phyloP scores from a whole-genome alignment of 2,113 vertebrate genomes.

The Limnothrissa miodon region DNA sequence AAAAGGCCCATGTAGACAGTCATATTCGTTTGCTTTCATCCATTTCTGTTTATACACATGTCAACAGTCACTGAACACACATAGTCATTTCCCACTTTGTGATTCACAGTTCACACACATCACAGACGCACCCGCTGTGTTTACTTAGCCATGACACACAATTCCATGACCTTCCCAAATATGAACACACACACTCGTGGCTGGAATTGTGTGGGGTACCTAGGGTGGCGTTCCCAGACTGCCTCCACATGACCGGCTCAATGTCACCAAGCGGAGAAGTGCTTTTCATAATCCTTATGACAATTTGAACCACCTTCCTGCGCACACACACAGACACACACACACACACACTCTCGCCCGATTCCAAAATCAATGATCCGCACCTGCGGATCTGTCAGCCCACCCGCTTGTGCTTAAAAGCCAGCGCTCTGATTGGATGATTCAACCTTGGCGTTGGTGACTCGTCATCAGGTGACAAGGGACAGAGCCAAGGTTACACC shows the following conservation, averaged over 20 bases:
- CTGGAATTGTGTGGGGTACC: no score
- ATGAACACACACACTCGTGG: neutral
- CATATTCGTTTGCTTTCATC: no score
- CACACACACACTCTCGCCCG: neutral
- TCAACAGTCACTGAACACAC: neutral
- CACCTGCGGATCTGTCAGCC: neutral
- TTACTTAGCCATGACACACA: neutral
- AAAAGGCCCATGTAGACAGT: neutral
- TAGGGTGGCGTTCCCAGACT: neutral
- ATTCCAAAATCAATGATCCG: conserved; percentile 3
- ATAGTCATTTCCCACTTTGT: no score
- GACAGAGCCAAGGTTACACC: neutral
- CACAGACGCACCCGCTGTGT: no score
- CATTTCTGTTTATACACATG: neutral
- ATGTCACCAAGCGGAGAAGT: neutral
- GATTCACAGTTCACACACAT: no score
- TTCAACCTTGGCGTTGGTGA: conserved; percentile 21
- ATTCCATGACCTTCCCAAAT: neutral
- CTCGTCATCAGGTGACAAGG: neutral
- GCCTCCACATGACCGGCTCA: neutral
- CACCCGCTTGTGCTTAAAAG: neutral
- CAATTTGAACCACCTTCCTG: neutral
- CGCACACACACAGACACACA: no score
- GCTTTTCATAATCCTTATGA: neutral
- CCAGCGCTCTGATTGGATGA: conserved; percentile 19